phyloP scores from a whole-genome alignment of 2,113 vertebrate genomes.

The Stigmatopora argus region DNA sequence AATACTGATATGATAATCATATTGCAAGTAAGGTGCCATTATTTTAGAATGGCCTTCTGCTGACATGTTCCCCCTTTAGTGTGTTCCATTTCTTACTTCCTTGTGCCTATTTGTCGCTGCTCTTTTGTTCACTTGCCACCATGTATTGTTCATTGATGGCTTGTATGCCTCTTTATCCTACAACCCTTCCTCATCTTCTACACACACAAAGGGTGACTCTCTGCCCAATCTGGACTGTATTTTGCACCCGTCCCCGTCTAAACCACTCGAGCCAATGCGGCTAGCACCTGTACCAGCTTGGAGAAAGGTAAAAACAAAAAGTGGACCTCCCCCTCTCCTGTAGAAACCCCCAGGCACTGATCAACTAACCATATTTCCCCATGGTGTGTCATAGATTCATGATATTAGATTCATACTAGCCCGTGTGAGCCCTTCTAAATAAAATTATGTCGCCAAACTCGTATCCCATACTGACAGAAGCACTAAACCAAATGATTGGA shows the following conservation, averaged over 20 bases:
- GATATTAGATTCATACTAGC: background rate
- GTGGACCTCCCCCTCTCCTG: background rate
- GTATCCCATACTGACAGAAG: background rate
- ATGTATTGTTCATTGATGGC: constrained; percentile 39
- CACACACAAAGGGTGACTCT: constrained; percentile 70
- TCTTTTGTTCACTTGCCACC: constrained; percentile 33
- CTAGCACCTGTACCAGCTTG: constrained; percentile 81
- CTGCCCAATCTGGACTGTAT: constrained; percentile 80
- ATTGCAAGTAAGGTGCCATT: constrained; percentile 1
- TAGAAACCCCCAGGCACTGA: constrained; percentile 22
- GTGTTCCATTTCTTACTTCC: constrained; percentile 42
- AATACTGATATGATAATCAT: background rate
- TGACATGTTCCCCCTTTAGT: constrained; percentile 17
- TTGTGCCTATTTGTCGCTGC: constrained; percentile 23
- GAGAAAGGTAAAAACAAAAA: constrained; percentile 91
- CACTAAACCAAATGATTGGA: background rate
- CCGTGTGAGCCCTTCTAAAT: background rate
- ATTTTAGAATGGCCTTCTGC: constrained; percentile 10
- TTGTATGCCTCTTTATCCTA: constrained; percentile 33
- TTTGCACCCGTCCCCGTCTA: constrained; percentile 69
- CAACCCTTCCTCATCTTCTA: constrained; percentile 32
- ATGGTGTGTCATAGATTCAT: constrained; percentile 6
- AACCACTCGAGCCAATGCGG: constrained; percentile 71
- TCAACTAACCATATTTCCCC: constrained; percentile 18
- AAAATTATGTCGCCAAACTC: background rate